Evolutionary conservation across 2,797 vertebrate genomes (phyloP).

Genomic region (Mormyrus hasselquistii): DNA sequence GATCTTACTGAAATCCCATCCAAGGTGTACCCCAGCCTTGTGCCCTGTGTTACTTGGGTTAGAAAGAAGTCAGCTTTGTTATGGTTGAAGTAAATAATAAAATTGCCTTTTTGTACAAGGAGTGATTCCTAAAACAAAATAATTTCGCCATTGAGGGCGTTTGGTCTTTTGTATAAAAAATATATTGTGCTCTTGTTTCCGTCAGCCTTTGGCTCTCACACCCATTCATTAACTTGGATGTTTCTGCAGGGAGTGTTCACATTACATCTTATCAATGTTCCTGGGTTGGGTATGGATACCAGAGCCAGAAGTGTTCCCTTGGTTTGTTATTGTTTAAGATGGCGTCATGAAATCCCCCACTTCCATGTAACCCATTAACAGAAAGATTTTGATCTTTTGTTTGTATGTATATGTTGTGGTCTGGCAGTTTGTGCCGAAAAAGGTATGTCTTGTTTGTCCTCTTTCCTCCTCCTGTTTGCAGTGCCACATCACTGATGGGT

Average conservation of each 20-base stretch:
- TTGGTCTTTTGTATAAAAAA: neutral
- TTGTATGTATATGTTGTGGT: neutral
- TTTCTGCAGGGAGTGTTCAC: neutral
- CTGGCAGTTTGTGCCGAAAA: neutral
- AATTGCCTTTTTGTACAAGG: neutral
- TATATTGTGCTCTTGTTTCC: neutral
- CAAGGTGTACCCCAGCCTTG: neutral
- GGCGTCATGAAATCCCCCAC: neutral
- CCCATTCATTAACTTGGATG: neutral
- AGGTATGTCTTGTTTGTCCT: neutral
- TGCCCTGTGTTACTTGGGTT: neutral
- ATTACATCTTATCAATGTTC: slow-evolving; percentile 12
- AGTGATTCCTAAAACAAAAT: neutral
- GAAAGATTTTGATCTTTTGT: neutral
- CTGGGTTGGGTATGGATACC: neutral
- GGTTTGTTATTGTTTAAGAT: neutral
- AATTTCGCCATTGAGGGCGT: neutral
- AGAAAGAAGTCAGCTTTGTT: neutral
- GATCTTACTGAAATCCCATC: neutral
- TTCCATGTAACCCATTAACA: neutral
- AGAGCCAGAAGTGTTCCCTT: neutral
- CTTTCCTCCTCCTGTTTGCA: neutral
- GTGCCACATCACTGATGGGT: neutral
- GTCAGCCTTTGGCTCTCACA: neutral
- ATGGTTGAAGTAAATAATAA: neutral